These are phyloP conservation scores for Bombylius discolor DNA, from an alignment of 2,888 invertebrate species.

Conservation along the genomic window DNA sequence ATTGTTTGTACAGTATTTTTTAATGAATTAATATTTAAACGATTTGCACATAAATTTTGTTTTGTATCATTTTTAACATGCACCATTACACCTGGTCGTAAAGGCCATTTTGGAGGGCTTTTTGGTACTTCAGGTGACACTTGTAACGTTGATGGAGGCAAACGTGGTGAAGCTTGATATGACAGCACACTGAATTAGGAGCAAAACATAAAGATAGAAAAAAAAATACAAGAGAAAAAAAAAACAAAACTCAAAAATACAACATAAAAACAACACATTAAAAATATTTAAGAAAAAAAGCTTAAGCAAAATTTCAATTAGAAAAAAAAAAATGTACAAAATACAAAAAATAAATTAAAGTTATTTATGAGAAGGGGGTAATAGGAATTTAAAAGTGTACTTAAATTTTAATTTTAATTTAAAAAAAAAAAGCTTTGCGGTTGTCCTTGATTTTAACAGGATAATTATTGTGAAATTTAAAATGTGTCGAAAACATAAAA, in stretches of 20 bases:
- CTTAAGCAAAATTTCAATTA: too few species aligned
- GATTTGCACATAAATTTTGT: slow-evolving; percentile 50
- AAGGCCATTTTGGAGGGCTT: slow-evolving; percentile 57
- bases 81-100: slow-evolving; percentile 76
- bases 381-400: too few species aligned
- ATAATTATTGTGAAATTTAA: too few species aligned
- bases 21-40: slow-evolving; percentile 16
- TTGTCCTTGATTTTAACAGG: too few species aligned
- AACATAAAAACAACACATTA: neutral
- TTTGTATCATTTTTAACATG: slow-evolving; percentile 65
- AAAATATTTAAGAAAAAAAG: too few species aligned
- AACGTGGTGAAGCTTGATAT: slow-evolving; percentile 20
- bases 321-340: too few species aligned
- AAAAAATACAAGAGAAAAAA: slow-evolving; percentile 10
- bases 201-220: neutral
- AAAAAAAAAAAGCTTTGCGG: too few species aligned
- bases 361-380: too few species aligned
- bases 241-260: slow-evolving; percentile 10
- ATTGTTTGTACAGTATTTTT: slow-evolving; percentile 14
- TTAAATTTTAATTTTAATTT: too few species aligned
- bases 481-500: too few species aligned
- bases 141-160: slow-evolving; percentile 15
- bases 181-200: slow-evolving; percentile 25
- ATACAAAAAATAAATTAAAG: too few species aligned
- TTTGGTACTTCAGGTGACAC: slow-evolving; percentile 26